Base-by-base conservation (phyloP, 2,888 invertebrate genomes). In the Dicycla oo region DNA sequence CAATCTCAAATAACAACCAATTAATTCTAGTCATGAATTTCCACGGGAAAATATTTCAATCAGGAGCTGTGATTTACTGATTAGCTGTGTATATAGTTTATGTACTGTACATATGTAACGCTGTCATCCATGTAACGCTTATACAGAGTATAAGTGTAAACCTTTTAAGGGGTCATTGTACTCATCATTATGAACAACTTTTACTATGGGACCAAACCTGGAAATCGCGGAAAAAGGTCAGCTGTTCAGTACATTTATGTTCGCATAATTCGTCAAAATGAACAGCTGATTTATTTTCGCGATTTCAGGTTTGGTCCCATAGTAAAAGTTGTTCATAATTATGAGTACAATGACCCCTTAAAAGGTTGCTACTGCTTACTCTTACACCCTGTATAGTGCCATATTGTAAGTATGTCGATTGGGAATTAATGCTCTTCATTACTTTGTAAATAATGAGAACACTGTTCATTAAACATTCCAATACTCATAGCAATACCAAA, bases 41-140 rank as follows among this genome's bases (percentile, higher is more conserved):
- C 78, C 81, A 78, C 65, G 74, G 75, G 75, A 80, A 84, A 75
- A 68, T 73, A 61, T 89, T 92, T 93, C 91, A 92, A 94, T 94
- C 93, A 90, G 94, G 92, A 94, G 94, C 95, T 95, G 95, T 95
- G 95, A 95, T 95, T 94, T 93, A 93, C 89, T 92, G 86, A 90
- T 89, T 93, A 92, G 91, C 89, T 90, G 81, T 94, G 91, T 91
- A 94, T 82, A 92, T 90, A 85, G 80, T 82, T 69, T 66, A 64
- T 81, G 80, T 82, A 86, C 75, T 88, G 84, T 88, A 87, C 57
- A 86, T 85, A 83, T 78, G 73, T 78, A 78, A 81, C 65, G 34
- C 75, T 79, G 54, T 74, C 78, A 58, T 56, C 45, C 49, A 53
- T 68, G 40, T 69, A 62, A 69, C 51, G 75, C 72, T 80, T 76